Conservation (phyloP, 2,888 invertebrate genomes). For the Drosophila atripex region DNA sequence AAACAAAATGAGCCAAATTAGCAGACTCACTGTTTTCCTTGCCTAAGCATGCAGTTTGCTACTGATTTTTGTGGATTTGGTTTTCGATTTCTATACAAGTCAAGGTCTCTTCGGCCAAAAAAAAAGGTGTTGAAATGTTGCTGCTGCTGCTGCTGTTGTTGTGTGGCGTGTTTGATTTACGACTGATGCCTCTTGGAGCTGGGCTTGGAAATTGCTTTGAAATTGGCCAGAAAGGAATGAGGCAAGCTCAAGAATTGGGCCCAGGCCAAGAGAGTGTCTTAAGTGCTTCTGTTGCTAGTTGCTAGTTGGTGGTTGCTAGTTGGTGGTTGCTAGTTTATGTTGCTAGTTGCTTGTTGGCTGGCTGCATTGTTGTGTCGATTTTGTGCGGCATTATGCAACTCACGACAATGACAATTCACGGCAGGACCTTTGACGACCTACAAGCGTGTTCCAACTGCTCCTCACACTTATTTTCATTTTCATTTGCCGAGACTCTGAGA, state of each 20-base stretch:
- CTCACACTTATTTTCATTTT: slow-evolving; percentile 63
- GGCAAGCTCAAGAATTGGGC: slow-evolving; percentile 67
- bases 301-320: slow-evolving; percentile 6
- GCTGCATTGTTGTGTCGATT: slow-evolving; percentile 66
- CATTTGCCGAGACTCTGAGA: slow-evolving; percentile 13
- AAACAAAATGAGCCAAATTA: slow-evolving; percentile 78
- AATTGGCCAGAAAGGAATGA: slow-evolving; percentile 73
- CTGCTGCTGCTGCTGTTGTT: slow-evolving; percentile 24
- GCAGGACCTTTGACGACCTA: slow-evolving; percentile 79
- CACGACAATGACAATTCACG: slow-evolving; percentile 79
- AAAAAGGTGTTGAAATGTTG: slow-evolving; percentile 77
- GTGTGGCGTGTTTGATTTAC: slow-evolving; percentile 71
- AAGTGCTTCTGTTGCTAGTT: slow-evolving; percentile 33
- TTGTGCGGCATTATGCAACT: slow-evolving; percentile 78
- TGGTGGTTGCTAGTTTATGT: slow-evolving; percentile 6
- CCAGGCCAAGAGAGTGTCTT: slow-evolving; percentile 49
- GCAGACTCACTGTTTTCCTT: slow-evolving; percentile 68
- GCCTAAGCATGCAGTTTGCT: slow-evolving; percentile 45
- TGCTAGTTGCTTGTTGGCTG: slow-evolving; percentile 36
- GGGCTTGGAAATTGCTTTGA: slow-evolving; percentile 69
- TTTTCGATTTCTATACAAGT: slow-evolving; percentile 71
- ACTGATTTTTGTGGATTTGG: slow-evolving; percentile 64
- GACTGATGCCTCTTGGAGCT: slow-evolving; percentile 63
- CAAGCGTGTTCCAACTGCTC: slow-evolving; percentile 67
- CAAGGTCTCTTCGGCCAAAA: slow-evolving; percentile 59